Base-by-base conservation (phyloP, 2,888 invertebrate genomes). In the Erpobdella octoculata region DNA sequence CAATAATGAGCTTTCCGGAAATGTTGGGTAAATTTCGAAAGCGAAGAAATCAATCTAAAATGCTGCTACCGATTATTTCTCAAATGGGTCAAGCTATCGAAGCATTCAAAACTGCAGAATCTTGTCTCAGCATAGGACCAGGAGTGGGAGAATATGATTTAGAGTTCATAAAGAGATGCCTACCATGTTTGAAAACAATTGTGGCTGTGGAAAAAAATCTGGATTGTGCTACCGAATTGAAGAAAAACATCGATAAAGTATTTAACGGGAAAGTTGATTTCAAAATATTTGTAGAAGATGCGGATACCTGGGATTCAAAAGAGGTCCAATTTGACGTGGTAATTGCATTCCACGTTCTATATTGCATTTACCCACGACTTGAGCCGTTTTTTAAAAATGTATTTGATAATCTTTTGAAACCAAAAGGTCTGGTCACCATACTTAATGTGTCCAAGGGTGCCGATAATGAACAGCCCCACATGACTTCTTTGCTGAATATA, bases 101-200 rank as follows among this genome's bases (percentile, higher is more conserved):
- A 6, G 25, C 37, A 21, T 38, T 65, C 36, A 21, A 65, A 21
- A 1, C 36, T 21, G 65, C 37, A 6, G n/a, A 38, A 9, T 37
- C 37, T n/a, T 36, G 36, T 28, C 25, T 65, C 21, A 37, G 65
- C 35, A 62, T 62, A 28, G 62, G 62, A 18, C 62, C 62, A n/a
- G 62, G 62, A 8, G n/a, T 33, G 33, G 62, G 62, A n/a, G 33
- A 62, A 18, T 62, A 62, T 33, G 62, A 62, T 62, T 33, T 62
- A 6, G 62, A 62, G 31, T 62, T 62, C 31, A 62, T 62, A n/a
- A 28, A 62, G 3, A 28, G 62, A 6, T 4, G 62, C 33, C 33
- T 62, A 6, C 62, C 62, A 9, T 31, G n/a, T 35, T n/a, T 62
- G 25, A 62, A 33, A 33, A 28, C 31, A 28, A n/a, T 62, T n/a